A percentile compares a stretch with the other conserved stretches of the same genome.
Conservation (phyloP, 2,888 invertebrate genomes). For the Choreutis nemorana region DNA sequence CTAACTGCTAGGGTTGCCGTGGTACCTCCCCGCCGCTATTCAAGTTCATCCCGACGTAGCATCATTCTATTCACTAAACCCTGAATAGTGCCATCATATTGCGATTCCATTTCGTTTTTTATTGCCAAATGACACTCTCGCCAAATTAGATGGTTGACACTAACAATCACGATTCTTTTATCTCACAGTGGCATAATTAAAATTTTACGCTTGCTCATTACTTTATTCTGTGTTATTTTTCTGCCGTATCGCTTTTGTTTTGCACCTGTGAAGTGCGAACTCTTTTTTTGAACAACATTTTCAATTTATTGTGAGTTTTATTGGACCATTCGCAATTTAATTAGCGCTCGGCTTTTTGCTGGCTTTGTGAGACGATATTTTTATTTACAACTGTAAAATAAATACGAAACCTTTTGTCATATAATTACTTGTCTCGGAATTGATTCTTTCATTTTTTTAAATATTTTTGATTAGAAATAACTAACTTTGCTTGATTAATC, state of each 20-base stretch:
- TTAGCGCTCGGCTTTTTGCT: conserved; percentile 23
- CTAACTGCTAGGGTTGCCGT: conserved; percentile 13
- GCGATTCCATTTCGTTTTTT: conserved; percentile 22
- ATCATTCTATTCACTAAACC: conserved; percentile 34
- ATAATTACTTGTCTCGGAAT: too few species aligned
- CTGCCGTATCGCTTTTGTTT: conserved; percentile 44
- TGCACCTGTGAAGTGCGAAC: conserved; percentile 61
- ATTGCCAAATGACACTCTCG: conserved; percentile 40
- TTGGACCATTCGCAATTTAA: conserved; percentile 36
- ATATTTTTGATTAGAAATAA: too few species aligned
- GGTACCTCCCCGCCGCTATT: conserved; percentile 25
- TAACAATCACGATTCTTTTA: conserved; percentile 42
- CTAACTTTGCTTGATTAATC: too few species aligned
- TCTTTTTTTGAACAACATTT: conserved; percentile 31
- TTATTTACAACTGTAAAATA: too few species aligned
- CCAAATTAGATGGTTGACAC: conserved; percentile 51
- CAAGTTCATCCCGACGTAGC: conserved; percentile 32
- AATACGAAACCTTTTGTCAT: too few species aligned
- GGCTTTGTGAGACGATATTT: too few species aligned
- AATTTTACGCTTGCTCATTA: conserved; percentile 53
- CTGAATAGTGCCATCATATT: conserved; percentile 26
- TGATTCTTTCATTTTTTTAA: too few species aligned
- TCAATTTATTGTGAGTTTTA: conserved; percentile 28
- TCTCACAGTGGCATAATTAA: conserved; percentile 58
- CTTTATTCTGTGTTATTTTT: conserved; percentile 2